Evolutionary conservation across 2,888 invertebrate species (phyloP), one percentile per base, ranked within the genome.

Genomic region (Megastigmus dorsalis): DNA sequence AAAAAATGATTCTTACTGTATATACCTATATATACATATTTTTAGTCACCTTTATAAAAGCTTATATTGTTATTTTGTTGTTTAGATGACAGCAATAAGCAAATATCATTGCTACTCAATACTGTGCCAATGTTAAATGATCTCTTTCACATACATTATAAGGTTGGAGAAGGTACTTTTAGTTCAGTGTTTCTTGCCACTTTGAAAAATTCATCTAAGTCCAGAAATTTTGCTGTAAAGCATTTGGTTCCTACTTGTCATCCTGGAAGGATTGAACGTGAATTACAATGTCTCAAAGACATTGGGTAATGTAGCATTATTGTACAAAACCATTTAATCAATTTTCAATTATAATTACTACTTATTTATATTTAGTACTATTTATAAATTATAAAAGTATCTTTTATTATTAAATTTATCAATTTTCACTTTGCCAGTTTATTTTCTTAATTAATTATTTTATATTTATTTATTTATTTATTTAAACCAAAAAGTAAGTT

Each of bases 221-320:
- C 86, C 5, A 90, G 90, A 59, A 90, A 92, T 78, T 95, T 93
- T 89, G 97, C 97, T 2, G 91, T 97, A 71, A 97, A 97, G 85
- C 95, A 96, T 89, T 91, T 97, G 59, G 93, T 96, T 79, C 96
- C 96, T 3, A 96, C 96, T 1, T 94, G 94, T 77, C 95, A 95
- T 86, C 96, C 96, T 0, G 92, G 92, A 54, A 90, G 96, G 76
- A 93, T 96, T 66, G 93, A 94, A 84, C 93, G 93, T 82, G 97
- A 97, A 89, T 88, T 97, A 65, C 90, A 92, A 78, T 96, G 95
- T 84, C 90, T 97, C 79, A 92, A 92, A 80, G 91, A 93, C 78
- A 94, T 95, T 83, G 95, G 95, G 94, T 94, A 88, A 82, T 41
- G 54, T 15, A 18, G n/a, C 30, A 52, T n/a, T n/a, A n/a, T n/a